A percentile compares a stretch with the other conserved stretches of the same genome.
phyloP scores from a whole-genome alignment of 2,113 vertebrate species.

The Aptenodytes patagonicus region DNA sequence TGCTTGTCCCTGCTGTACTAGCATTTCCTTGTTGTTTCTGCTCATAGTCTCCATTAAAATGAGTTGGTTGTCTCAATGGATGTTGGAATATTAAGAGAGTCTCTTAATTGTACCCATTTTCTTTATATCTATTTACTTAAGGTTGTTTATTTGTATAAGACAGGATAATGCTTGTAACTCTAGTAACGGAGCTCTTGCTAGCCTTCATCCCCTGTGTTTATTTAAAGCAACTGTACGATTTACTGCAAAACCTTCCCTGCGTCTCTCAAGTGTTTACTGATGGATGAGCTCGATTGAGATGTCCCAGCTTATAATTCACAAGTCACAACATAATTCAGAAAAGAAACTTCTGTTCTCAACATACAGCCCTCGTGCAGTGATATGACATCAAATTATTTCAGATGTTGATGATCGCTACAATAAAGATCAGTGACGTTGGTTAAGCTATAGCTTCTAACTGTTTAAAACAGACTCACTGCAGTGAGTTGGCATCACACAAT shows the following conservation, averaged over 20 bases:
- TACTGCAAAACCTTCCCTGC: not conserved
- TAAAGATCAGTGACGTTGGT: not conserved
- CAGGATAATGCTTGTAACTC: not conserved
- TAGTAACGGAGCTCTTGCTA: not conserved
- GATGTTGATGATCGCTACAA: not conserved
- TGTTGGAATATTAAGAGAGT: not conserved
- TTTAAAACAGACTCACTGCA: not conserved
- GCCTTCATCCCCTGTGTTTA: not conserved
- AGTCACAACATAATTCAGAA: slow-evolving; percentile 11
- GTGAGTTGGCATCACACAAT: not conserved
- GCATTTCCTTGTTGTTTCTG: not conserved
- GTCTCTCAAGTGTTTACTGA: not conserved
- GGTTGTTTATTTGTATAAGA: not conserved
- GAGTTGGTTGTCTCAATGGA: not conserved
- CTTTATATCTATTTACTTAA: not conserved
- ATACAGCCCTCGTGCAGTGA: not conserved
- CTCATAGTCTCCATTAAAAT: not conserved
- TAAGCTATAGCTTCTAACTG: not conserved
- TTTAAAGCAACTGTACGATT: not conserved
- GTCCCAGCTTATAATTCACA: not conserved
- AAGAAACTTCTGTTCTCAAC: not conserved
- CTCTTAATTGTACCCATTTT: not conserved
- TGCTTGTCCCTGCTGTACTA: not conserved
- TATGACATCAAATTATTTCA: not conserved
- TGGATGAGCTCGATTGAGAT: not conserved